A percentile compares a stretch with the other conserved stretches of the same genome.
These are phyloP conservation scores for Danio albolineatus DNA, from an alignment of 2,797 vertebrate species.

Conservation along the genomic window DNA sequence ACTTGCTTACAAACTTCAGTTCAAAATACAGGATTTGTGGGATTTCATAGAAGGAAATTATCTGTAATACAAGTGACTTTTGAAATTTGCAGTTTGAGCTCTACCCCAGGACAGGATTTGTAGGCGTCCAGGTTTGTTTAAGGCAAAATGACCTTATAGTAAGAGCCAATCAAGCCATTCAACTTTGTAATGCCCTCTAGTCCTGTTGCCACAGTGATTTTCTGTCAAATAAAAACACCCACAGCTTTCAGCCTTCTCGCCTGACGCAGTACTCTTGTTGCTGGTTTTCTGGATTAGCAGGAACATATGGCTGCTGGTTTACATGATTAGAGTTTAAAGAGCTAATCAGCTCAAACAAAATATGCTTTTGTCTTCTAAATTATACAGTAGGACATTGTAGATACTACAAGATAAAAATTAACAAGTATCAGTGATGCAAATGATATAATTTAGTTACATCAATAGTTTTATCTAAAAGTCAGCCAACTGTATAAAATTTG, in stretches of 20 bases:
- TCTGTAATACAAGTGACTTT: too few species aligned
- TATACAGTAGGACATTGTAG: too few species aligned
- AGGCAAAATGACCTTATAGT: neutral
- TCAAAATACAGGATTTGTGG: too few species aligned
- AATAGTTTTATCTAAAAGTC: too few species aligned
- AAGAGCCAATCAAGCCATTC: neutral
- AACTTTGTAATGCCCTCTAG: neutral
- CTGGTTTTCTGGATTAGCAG: neutral
- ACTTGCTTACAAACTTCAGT: too few species aligned
- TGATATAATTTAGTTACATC: too few species aligned
- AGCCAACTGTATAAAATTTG: too few species aligned
- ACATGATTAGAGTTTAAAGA: neutral
- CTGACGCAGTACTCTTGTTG: neutral
- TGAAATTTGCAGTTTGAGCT: neutral
- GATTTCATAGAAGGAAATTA: too few species aligned
- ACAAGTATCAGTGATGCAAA: too few species aligned
- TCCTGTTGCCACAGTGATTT: slow-evolving; percentile 1
- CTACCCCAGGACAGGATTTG: slow-evolving; percentile 11
- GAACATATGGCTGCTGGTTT: neutral
- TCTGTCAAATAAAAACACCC: slow-evolving; percentile 1
- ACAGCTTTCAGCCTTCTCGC: neutral
- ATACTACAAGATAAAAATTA: too few species aligned
- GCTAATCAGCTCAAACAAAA: neutral
- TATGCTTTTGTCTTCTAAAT: neutral
- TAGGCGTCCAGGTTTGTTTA: neutral